Base-by-base conservation (phyloP, 1,140 invertebrate genomes). In the Apis cerana region DNA sequence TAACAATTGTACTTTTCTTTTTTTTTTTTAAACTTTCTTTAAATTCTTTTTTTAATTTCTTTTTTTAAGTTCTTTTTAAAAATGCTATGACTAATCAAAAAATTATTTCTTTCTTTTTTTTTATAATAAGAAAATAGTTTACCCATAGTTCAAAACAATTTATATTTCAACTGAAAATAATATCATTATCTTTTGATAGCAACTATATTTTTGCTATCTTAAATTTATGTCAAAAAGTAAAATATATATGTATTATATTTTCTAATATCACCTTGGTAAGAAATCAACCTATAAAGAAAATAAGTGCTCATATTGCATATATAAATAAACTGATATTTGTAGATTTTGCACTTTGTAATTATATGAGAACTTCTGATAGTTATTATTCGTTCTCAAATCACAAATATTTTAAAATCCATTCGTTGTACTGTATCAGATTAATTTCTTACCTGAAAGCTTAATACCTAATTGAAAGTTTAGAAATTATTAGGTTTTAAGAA, bases 181-280 rank as follows among this genome's bases (percentile, higher is more conserved):
- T 67, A 61, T 69, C 43, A 56, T 56, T 48, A 27, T 76, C 1
- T 19, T 23, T 79, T 19, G 17, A 61, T 33, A 68, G 10, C n/a
- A 33, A 13, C 1, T 54, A 54, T 72, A 27, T 23, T 19, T 27
- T 56, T 48, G 27, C 56, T 50, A 52, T 56, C 43, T 74, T 86
- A 86, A 87, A 87, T 78, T 86, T 61, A 80, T 80, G 74, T 85
- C 69, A 58, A 61, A 83, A 83, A 80, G 71, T 83, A 83, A 87
- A 87, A 80, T 71, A 75, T 75, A 58, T 86, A 79, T 59, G 61
- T 70, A n/a, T 67, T 48, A 67, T 90, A 85, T 68, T 90, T 80
- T 88, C 85, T 90, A 90, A 89, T 90, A 90, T 91, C 89, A 89
- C 88, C 59, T 56, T 62, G 86, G 85, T 89, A 89, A 87, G 85